Conservation (phyloP, 2,113 vertebrate species). For the Xenopus laevis region DNA sequence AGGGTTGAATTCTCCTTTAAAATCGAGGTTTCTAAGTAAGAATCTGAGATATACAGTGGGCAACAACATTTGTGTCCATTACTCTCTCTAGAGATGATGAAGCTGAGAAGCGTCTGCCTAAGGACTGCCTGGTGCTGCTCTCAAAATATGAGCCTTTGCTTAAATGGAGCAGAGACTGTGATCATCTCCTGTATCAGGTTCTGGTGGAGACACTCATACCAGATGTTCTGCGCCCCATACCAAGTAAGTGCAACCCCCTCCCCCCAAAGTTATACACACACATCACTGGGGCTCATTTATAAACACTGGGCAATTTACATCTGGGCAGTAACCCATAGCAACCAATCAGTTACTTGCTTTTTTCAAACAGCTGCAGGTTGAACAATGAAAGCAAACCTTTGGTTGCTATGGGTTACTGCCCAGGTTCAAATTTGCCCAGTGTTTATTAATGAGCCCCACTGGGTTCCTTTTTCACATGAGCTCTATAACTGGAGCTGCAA, state of each 20-base stretch:
- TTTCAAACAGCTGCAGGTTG: too few relatives aligned
- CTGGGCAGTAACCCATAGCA: too few relatives aligned
- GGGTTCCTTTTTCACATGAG: not conserved
- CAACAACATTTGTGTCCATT: not conserved
- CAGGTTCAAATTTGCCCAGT: too few relatives aligned
- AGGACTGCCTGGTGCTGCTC: conserved; percentile 78
- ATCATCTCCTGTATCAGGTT: conserved; percentile 86
- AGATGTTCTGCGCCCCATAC: conserved; percentile 85
- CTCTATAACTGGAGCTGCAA: not conserved
- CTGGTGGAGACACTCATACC: conserved; percentile 88
- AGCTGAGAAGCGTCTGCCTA: conserved; percentile 85
- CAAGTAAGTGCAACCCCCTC: conserved; percentile 71
- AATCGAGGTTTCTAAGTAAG: too few relatives aligned
- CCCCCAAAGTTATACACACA: not conserved
- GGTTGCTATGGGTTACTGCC: too few relatives aligned
- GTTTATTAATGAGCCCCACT: too few relatives aligned
- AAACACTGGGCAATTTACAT: too few relatives aligned
- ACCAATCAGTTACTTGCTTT: too few relatives aligned
- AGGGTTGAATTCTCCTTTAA: too few relatives aligned
- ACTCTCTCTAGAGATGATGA: conserved; percentile 70
- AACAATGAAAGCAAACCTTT: too few relatives aligned
- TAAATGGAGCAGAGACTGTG: conserved; percentile 79
- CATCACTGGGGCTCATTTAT: not conserved
- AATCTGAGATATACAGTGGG: too few relatives aligned
- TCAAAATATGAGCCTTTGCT: conserved; percentile 86